These are phyloP conservation scores for Bradypus variegatus DNA, from an alignment of 2,797 vertebrate species.

Conservation along the genomic window DNA sequence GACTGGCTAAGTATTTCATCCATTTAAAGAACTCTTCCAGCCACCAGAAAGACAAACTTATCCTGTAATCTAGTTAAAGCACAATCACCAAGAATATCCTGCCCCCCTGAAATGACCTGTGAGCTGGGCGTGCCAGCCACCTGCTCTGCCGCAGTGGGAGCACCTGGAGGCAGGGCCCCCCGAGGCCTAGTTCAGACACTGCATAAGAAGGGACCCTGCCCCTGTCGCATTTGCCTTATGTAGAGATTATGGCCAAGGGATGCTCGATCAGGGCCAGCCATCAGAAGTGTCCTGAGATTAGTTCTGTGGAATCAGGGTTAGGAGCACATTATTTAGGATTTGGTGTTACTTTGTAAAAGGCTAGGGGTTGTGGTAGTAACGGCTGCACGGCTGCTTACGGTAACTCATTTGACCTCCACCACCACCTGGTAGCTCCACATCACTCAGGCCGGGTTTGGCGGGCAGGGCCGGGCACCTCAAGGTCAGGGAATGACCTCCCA, in stretches of 20 bases:
- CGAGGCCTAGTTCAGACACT: no score
- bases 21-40: neutral
- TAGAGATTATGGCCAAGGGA: neutral
- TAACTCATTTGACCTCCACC: neutral
- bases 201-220: no score
- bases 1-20: neutral
- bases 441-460: neutral
- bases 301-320: neutral
- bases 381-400: neutral
- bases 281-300: neutral
- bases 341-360: no score
- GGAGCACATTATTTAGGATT: neutral
- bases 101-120: fast-evolving
- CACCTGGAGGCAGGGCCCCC: no score
- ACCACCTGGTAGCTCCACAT: neutral
- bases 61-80: neutral
- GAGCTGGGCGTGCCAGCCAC: fast-evolving
- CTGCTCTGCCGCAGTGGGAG: no score
- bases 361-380: neutral
- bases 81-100: neutral
- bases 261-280: neutral
- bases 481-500: neutral
- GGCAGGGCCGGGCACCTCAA: neutral
- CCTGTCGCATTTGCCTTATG: no score
- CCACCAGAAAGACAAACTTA: neutral